Evolutionary conservation across 2,888 invertebrate species (phyloP).

Genomic region (Kuschelorhynchus macadamiae): DNA sequence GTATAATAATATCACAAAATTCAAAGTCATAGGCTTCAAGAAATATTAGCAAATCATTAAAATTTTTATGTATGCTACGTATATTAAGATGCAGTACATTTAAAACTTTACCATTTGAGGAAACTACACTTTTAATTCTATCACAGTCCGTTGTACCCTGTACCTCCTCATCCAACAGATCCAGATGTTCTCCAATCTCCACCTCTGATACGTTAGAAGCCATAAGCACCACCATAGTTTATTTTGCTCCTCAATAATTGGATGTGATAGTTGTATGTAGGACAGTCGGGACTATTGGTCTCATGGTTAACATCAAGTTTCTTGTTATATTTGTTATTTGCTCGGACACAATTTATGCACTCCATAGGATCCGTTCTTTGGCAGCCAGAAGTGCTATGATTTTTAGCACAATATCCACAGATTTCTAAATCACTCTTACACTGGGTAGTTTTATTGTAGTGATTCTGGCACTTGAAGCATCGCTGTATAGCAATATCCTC

Average conservation of each 20-base stretch:
- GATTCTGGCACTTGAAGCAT: background rate
- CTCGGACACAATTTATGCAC: background rate
- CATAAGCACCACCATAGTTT: background rate
- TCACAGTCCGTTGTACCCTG: background rate
- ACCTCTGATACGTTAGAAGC: background rate
- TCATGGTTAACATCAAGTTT: background rate
- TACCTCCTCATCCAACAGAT: background rate
- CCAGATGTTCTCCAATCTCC: background rate
- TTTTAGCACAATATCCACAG: too few relatives aligned
- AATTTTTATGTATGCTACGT: constrained; percentile 1
- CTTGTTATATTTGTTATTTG: background rate
- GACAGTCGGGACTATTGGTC: background rate
- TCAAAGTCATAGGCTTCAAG: background rate
- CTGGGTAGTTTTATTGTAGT: background rate
- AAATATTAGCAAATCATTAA: background rate
- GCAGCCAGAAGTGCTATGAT: too few relatives aligned
- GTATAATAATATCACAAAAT: constrained; percentile 9
- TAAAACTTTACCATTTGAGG: background rate
- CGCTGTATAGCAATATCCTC: background rate
- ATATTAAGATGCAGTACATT: background rate
- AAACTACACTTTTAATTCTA: background rate
- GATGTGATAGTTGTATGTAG: background rate
- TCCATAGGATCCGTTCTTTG: background rate
- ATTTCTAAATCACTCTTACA: background rate
- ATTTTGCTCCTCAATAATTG: background rate